Percentiles rank a stretch among this genome's conserved stretches.
These are phyloP conservation scores for Bombycilla garrulus DNA, from an alignment of 2,113 vertebrate species.

Conservation along the genomic window DNA sequence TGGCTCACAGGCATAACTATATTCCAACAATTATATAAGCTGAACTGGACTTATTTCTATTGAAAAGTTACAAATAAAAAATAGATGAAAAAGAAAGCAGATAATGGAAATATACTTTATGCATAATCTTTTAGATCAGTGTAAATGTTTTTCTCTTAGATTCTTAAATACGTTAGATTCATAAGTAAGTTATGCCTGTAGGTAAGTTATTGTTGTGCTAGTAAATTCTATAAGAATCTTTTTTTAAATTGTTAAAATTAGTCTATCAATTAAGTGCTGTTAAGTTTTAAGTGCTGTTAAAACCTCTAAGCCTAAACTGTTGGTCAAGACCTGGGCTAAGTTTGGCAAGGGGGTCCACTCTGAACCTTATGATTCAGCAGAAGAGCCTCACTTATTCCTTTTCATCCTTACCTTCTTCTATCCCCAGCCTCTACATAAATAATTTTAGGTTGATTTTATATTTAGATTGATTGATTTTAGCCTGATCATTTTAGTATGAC, in stretches of 20 bases:
- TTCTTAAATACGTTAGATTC: neutral
- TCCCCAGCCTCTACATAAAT: neutral
- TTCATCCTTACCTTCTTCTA: neutral
- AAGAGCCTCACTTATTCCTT: neutral
- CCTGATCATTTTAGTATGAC: neutral
- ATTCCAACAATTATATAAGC: neutral
- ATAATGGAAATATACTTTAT: neutral
- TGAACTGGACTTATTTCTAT: neutral
- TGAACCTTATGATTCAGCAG: neutral
- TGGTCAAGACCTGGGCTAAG: neutral
- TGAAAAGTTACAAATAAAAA: neutral
- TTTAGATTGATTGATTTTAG: neutral
- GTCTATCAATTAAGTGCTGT: neutral
- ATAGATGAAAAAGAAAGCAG: neutral
- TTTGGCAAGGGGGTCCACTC: neutral
- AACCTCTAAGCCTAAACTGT: neutral
- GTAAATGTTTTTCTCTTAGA: neutral
- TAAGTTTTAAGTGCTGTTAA: neutral
- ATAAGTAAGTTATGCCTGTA: neutral
- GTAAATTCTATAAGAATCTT: neutral
- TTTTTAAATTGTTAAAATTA: neutral
- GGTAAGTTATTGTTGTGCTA: neutral
- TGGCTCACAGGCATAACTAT: neutral
- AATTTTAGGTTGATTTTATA: neutral
- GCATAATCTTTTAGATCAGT: neutral